Conservation (phyloP, 2,797 vertebrate species). For the Manis crassicaudata region DNA sequence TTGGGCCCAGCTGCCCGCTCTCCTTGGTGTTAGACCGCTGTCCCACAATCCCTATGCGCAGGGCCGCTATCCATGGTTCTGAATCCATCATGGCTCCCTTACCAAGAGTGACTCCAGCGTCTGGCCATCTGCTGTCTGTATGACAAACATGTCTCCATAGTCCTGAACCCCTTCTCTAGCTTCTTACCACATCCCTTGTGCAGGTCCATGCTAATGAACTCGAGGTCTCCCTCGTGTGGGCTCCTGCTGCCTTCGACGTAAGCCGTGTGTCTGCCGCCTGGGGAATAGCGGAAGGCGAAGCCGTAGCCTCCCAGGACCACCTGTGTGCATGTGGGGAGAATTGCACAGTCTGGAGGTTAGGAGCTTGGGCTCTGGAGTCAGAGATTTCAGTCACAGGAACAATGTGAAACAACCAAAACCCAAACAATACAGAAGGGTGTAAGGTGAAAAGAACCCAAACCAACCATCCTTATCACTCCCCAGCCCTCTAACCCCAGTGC, state of each 20-base stretch:
- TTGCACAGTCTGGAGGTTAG: background rate
- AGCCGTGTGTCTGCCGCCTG: constrained; percentile 91
- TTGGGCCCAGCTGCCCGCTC: background rate
- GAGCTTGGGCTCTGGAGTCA: background rate
- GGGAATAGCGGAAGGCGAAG: constrained; percentile 93
- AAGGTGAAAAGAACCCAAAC: background rate
- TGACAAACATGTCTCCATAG: fast-evolving
- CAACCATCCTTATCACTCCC: no score
- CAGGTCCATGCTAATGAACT: constrained; percentile 94
- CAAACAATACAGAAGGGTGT: background rate
- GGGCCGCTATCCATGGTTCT: background rate
- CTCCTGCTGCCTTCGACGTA: constrained; percentile 90
- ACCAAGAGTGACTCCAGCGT: background rate
- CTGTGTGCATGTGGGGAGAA: constrained; percentile 78
- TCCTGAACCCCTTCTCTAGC: background rate
- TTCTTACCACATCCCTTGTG: constrained; percentile 93
- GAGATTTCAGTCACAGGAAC: background rate
- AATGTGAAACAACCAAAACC: background rate
- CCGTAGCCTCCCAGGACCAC: constrained; percentile 92
- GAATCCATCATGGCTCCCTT: background rate
- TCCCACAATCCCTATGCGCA: fast-evolving
- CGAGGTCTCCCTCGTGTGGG: constrained; percentile 90
- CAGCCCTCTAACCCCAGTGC: background rate
- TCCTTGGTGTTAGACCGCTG: background rate
- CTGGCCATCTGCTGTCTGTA: background rate